Conservation (phyloP, 2,113 vertebrate genomes). For the Hemibagrus wyckioides region DNA sequence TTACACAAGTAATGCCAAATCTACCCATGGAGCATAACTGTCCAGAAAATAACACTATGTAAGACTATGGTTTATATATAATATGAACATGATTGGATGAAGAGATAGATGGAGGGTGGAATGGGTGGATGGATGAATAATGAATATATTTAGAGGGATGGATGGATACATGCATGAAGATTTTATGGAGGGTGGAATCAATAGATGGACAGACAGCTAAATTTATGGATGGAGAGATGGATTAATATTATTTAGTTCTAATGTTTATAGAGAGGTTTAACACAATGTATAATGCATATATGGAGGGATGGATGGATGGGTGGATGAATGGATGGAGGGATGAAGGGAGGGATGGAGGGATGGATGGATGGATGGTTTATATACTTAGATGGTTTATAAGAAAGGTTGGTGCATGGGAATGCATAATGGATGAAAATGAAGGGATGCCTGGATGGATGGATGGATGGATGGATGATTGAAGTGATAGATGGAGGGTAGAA, state of each 20-base stretch:
- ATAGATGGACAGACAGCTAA: background rate
- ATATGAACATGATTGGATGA: too few species aligned
- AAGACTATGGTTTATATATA: too few species aligned
- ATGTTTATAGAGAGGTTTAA: background rate
- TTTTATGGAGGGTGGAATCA: background rate
- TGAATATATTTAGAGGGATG: background rate
- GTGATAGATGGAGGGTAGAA: too few species aligned
- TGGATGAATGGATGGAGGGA: background rate
- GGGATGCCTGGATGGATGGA: background rate
- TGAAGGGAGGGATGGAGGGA: background rate
- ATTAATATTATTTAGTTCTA: background rate
- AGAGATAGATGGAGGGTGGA: background rate
- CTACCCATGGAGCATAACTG: background rate
- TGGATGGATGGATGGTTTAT: too few species aligned
- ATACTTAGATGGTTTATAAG: too few species aligned
- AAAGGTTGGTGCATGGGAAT: background rate
- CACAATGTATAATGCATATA: background rate
- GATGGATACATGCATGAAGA: background rate
- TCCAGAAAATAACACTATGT: background rate
- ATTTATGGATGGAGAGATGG: background rate
- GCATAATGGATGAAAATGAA: background rate
- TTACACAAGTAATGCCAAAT: background rate
- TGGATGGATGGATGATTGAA: too few species aligned
- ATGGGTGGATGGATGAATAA: background rate
- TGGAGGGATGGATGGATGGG: background rate